Percentiles rank a stretch among this genome's conserved stretches.
Evolutionary conservation across 1,140 invertebrate species (phyloP).

Genomic region (Drosophila albomicans): DNA sequence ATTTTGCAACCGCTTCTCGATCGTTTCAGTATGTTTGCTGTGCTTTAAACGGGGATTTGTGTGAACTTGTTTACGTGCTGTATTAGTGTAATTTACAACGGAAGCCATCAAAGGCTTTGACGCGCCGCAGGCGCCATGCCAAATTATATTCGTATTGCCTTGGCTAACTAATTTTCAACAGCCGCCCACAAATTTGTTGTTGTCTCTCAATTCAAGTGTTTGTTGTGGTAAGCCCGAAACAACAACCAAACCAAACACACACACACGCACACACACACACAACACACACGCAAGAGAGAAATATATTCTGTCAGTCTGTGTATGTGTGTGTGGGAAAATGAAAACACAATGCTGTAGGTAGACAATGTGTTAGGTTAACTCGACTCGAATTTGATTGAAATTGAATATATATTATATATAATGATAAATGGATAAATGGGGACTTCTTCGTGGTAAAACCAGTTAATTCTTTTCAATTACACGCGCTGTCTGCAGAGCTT

Average conservation of each 20-base stretch:
- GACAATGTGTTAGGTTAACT: slow-evolving; percentile 2
- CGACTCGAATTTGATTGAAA: slow-evolving; percentile 18
- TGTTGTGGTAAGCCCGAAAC: slow-evolving; percentile 42
- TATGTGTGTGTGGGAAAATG: background rate
- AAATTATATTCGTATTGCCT: slow-evolving; percentile 73
- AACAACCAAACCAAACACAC: slow-evolving; percentile 32
- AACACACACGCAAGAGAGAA: too few species aligned
- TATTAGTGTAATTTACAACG: slow-evolving; percentile 78
- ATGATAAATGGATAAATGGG: slow-evolving; percentile 6
- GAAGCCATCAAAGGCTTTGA: slow-evolving; percentile 78
- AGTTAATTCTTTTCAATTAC: slow-evolving; percentile 22
- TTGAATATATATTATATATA: slow-evolving; percentile 11
- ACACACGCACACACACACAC: background rate
- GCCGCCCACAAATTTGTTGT: slow-evolving; percentile 48
- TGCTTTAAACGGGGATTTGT: slow-evolving; percentile 78
- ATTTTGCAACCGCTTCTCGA: slow-evolving; percentile 34
- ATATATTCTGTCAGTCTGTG: too few species aligned
- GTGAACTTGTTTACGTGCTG: slow-evolving; percentile 75
- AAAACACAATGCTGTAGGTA: slow-evolving; percentile 14
- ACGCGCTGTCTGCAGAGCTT: background rate
- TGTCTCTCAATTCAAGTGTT: slow-evolving; percentile 30
- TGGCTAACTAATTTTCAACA: slow-evolving; percentile 60
- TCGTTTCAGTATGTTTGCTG: slow-evolving; percentile 26
- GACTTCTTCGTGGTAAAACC: background rate
- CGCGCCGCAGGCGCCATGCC: slow-evolving; percentile 62